Evolutionary conservation across 2,113 vertebrate genomes (phyloP), one percentile per base, ranked within the genome.

Genomic region (Psophia crepitans): DNA sequence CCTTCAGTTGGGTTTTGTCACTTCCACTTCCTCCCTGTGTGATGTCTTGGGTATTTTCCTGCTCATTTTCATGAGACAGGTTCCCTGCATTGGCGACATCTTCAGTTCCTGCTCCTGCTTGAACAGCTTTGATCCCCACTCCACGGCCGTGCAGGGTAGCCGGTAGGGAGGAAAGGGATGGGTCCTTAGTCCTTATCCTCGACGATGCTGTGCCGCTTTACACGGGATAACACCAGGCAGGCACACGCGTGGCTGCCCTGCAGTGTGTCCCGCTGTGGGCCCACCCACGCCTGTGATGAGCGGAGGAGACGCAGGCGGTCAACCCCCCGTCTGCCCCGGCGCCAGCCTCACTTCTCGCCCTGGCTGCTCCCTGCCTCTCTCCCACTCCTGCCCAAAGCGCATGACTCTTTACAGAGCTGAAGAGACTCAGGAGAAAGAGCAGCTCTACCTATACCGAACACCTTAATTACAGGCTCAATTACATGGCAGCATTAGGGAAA

Each of bases 261-360:
- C 39, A 23, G 15, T 5, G 0, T 7, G 33, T 16, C 37, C 60
- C 2, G 3, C 75, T 12, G 17, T 5, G 33, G 23, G 21, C 39
- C 66, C 46, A 16, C 23, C 33, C 48, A 8, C 1, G 8, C 32
- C 63, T 69, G 24, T 12, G 20, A 44, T 12, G 64, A 61, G 69
- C 6, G 6, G 64, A 92, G 41, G 32, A 69, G 35, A 66, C 0
- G 0, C 58, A 64, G 85, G 32, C 56, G 69, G 21, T 69, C 46
- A 61, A 74, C 28, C 57, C 57, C 46, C 4, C 0, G 0, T 4
- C 33, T 24, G n/a, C 12, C 37, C 48, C 6, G 0, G 6, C 6
- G 19, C 48, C 70, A 51, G 54, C 39, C 32, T 27, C 60, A 3
- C 9, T 4, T 8, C 69, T 41, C 6, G 4, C 43, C 48, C 35